A percentile compares a stretch with the other conserved stretches of the same genome.
Conservation (phyloP, 2,113 vertebrate genomes). For the Forbesichthys agassizii region DNA sequence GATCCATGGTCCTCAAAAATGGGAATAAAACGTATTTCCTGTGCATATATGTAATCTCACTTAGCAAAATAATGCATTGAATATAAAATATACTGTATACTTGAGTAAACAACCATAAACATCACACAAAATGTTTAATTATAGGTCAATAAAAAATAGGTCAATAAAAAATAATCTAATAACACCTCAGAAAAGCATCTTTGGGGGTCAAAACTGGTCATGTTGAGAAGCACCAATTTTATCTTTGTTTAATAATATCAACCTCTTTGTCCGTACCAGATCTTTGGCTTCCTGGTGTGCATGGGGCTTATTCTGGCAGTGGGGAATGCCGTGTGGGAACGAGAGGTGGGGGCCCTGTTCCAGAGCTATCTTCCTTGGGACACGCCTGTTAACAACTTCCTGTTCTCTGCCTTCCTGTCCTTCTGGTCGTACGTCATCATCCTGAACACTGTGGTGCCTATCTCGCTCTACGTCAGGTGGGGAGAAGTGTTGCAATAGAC, state of each 20-base stretch:
- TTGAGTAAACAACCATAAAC: no score
- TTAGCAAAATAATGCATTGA: no score
- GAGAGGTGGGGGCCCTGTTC: constrained; percentile 86
- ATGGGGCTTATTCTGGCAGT: constrained; percentile 94
- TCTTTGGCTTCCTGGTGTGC: constrained; percentile 93
- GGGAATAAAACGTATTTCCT: no score
- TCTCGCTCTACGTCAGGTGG: constrained; percentile 94
- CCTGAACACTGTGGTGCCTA: constrained; percentile 96
- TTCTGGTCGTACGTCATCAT: constrained; percentile 99
- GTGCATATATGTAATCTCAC: no score
- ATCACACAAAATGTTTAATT: no score
- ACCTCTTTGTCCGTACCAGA: constrained; percentile 69
- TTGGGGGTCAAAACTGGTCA: no score
- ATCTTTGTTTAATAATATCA: not conserved
- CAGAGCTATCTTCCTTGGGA: constrained; percentile 95
- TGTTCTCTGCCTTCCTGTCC: constrained; percentile 92
- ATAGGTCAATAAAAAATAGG: no score
- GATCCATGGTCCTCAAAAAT: no score
- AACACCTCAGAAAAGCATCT: no score
- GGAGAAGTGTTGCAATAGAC: not conserved
- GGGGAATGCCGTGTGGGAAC: constrained; percentile 93
- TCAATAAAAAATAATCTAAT: no score
- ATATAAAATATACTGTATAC: no score
- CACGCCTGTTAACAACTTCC: constrained; percentile 87
- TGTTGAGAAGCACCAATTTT: not conserved